Evolutionary conservation across 2,888 invertebrate species (phyloP), one percentile per base, ranked within the genome.

Genomic region (Campaea margaritaria): DNA sequence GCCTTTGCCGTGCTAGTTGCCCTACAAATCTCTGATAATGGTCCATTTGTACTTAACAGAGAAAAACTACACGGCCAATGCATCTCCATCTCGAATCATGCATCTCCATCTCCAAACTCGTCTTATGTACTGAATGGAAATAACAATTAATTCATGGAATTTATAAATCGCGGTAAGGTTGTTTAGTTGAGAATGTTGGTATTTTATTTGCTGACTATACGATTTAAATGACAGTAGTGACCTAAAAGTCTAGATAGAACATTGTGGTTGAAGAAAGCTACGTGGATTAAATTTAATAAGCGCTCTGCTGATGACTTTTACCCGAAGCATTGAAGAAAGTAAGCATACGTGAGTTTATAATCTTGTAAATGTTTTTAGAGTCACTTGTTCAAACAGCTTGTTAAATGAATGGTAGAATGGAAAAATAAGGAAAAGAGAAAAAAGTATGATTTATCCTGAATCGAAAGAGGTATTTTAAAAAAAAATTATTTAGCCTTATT

Each of bases 201-300:
- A 45, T 38, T 34, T 15, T 41, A 45, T 39, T 50, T 51, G 31
- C 13, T 44, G 41, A 47, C 31, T 10, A 34, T 39, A 46, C 12
- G 39, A 16, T 46, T 16, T 50, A 28, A 53, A 49, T 50, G 46
- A 21, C 27, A 28, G 58, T 28, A 42, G 42, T 60, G 59, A 54
- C 54, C 59, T 55, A 16, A 46, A 60, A 55, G 45, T 55, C 59
- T 46, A 54, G 45, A 43, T 49, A 45, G 41, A n/a, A n/a, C n/a
- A n/a, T n/a, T n/a, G 42, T 36, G 44, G 43, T 43, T 48, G 21
- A 50, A 59, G 54, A 59, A 59, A 54, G 41, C 49, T 54, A 58
- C 38, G 38, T 42, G 13, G 43, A 27, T 47, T 50, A 42, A 31
- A 52, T 51, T 51, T 51, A 21, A 41, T 58, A 50, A 56, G 12